A percentile compares a stretch with the other conserved stretches of the same genome.
Evolutionary conservation across 2,113 vertebrate genomes (phyloP).

Genomic region (Turdus rufiventris): DNA sequence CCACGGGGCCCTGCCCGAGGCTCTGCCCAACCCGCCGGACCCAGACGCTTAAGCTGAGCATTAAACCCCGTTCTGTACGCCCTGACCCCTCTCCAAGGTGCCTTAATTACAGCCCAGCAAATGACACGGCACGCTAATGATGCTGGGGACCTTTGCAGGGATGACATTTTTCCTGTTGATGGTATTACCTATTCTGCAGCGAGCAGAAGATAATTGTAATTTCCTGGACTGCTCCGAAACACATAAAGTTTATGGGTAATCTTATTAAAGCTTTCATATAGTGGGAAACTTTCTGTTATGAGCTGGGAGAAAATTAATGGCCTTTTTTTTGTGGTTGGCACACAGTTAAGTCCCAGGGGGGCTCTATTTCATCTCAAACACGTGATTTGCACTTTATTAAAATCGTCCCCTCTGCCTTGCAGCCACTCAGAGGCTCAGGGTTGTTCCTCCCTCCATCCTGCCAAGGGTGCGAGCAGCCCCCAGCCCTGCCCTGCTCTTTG

Average conservation of each 20-base stretch:
- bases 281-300: not conserved
- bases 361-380: not conserved
- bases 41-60: not conserved
- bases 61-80: not conserved
- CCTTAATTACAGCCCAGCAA: not conserved
- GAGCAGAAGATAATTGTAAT: not conserved
- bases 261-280: constrained; percentile 19
- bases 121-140: not conserved
- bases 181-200: not conserved
- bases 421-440: not conserved
- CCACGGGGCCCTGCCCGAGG: rapidly evolving
- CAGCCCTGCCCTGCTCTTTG: not conserved
- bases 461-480: not conserved
- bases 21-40: rapidly evolving
- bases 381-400: not conserved
- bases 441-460: not conserved
- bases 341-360: not conserved
- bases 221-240: not conserved
- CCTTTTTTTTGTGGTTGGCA: not conserved
- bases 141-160: not conserved
- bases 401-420: not conserved
- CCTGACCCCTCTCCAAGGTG: not conserved
- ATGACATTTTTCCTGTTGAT: not conserved
- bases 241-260: not conserved
- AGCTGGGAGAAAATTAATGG: constrained; percentile 12